phyloP scores from a whole-genome alignment of 2,113 vertebrate species.

The Tiliqua scincoides region DNA sequence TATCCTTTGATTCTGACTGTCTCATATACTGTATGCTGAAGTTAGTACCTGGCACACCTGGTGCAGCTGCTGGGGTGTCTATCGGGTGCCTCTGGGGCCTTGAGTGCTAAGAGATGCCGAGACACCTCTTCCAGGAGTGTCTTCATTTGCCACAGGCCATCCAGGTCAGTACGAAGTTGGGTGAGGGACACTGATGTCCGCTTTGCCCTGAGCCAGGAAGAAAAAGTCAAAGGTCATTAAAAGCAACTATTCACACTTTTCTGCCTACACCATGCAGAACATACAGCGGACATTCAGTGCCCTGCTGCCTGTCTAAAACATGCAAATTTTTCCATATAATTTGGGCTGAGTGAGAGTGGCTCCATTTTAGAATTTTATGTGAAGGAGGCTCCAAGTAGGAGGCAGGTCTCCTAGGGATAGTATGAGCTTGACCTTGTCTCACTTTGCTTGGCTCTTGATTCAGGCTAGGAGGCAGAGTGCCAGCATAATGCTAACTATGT shows the following conservation, averaged over 20 bases:
- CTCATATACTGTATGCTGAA: neutral
- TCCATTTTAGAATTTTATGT: no score
- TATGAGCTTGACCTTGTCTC: no score
- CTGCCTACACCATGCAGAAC: neutral
- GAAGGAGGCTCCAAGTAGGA: no score
- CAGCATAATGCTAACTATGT: no score
- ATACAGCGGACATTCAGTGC: neutral
- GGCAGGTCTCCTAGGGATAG: no score
- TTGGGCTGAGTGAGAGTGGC: no score
- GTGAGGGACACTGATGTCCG: conserved; percentile 63
- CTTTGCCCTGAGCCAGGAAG: conserved; percentile 52
- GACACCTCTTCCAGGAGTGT: conserved; percentile 67
- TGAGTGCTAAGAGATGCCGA: conserved; percentile 41
- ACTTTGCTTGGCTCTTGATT: no score
- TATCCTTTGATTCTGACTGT: conserved; percentile 4
- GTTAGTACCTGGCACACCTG: conserved; percentile 23
- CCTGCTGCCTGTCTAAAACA: neutral
- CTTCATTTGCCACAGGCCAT: conserved; percentile 65
- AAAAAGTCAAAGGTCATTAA: neutral
- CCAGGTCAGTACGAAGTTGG: conserved; percentile 59
- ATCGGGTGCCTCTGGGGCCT: neutral
- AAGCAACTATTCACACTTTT: neutral
- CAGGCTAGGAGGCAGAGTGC: no score
- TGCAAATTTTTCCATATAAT: neutral
- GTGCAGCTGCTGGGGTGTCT: neutral